phyloP scores from a whole-genome alignment of 2,888 invertebrate species.

The Vanessa cardui region DNA sequence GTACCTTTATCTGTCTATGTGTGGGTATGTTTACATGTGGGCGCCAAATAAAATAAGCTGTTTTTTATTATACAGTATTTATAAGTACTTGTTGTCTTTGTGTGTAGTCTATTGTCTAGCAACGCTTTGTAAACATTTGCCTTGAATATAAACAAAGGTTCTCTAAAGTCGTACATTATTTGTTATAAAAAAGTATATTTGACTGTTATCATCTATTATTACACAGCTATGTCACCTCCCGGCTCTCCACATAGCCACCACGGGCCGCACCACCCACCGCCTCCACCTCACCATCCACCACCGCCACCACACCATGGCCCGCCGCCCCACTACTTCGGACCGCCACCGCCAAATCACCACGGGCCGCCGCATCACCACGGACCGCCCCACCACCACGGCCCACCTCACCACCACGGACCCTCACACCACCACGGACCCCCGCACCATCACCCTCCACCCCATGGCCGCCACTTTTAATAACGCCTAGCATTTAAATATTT shows the following conservation, averaged over 20 bases:
- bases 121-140: constrained; percentile 3
- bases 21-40: no score
- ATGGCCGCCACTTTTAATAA: not conserved
- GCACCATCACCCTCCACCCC: not conserved
- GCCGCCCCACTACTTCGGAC: not conserved
- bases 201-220: constrained; percentile 20
- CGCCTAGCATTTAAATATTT: not conserved
- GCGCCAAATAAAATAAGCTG: no score
- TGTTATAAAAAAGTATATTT: not conserved
- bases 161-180: not conserved
- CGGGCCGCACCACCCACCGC: constrained; percentile 37
- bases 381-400: not conserved
- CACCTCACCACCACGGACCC: not conserved
- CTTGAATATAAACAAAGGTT: not conserved
- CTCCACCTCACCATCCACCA: constrained; percentile 32
- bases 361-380: constrained; percentile 9
- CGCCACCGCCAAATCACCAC: not conserved
- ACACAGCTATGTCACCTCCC: constrained; percentile 66
- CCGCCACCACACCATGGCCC: constrained; percentile 8
- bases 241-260: not conserved
- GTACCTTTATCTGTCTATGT: no score
- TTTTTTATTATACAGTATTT: not conserved
- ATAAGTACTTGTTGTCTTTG: not conserved
- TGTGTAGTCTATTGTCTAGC: constrained; percentile 9
- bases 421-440: constrained; percentile 1